Evolutionary conservation across 2,888 invertebrate species (phyloP).

Genomic region (Timema cristinae): DNA sequence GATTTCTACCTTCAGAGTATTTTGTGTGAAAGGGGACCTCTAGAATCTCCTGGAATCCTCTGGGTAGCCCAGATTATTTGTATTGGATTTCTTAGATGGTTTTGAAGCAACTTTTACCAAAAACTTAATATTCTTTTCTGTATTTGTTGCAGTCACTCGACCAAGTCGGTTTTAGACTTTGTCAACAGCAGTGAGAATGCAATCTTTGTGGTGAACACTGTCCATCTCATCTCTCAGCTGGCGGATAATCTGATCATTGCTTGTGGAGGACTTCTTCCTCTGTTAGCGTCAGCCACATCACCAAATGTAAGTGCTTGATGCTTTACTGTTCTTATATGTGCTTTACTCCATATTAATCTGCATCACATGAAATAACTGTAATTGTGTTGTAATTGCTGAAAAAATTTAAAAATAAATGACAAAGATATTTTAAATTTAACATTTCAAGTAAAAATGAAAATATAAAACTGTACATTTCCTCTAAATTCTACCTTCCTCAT

Average conservation of each 20-base stretch:
- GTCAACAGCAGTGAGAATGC: slow-evolving; percentile 98
- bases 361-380: no score
- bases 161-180: slow-evolving; percentile 95
- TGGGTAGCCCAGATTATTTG: not conserved
- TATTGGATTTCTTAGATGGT: not conserved
- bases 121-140: not conserved
- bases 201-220: slow-evolving; percentile 98
- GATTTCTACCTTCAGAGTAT: not conserved
- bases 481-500: no score
- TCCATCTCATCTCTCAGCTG: slow-evolving; percentile 97
- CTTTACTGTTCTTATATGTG: no score
- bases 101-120: not conserved
- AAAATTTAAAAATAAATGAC: no score
- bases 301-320: slow-evolving; percentile 75
- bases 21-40: not conserved
- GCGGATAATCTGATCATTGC: slow-evolving; percentile 99
- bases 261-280: slow-evolving; percentile 92
- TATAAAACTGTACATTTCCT: no score
- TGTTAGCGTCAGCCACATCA: slow-evolving; percentile 96
- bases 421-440: no score
- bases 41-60: no score
- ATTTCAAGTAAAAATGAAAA: no score
- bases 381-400: no score
- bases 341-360: no score
- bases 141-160: slow-evolving; percentile 73